phyloP scores from a whole-genome alignment of 2,797 vertebrate genomes.

The Thalassophryne amazonica region DNA sequence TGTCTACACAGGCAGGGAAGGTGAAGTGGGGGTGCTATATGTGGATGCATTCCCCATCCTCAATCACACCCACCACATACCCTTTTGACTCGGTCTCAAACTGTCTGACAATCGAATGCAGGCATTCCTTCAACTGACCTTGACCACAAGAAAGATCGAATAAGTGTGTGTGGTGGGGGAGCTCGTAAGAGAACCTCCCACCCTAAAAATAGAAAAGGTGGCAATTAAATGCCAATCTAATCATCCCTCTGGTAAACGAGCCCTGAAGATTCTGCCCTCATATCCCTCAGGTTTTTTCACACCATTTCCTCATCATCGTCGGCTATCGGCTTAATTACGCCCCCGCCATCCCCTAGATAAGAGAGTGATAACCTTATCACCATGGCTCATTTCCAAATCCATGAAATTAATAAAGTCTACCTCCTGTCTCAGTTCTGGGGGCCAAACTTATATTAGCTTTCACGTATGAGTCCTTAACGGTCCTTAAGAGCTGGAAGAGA shows the following conservation, averaged over 20 bases:
- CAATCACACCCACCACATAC: conserved; percentile 19
- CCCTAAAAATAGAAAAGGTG: conserved; percentile 74
- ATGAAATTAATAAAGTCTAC: conserved; percentile 78
- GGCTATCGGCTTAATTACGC: conserved; percentile 76
- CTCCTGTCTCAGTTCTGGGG: conserved; percentile 59
- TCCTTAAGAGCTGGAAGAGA: conserved; percentile 23
- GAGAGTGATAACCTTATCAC: conserved; percentile 75
- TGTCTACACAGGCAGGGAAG: conserved; percentile 20
- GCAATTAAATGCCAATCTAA: conserved; percentile 75
- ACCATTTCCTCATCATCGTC: conserved; percentile 67
- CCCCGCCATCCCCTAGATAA: conserved; percentile 69
- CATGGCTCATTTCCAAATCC: conserved; percentile 77
- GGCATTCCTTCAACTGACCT: conserved; percentile 56
- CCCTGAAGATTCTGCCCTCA: conserved; percentile 68
- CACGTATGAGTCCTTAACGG: conserved; percentile 24
- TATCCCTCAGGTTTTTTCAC: conserved; percentile 56
- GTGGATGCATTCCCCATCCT: neutral
- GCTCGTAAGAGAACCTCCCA: conserved; percentile 41
- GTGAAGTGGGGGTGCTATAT: neutral
- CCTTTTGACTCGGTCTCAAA: conserved; percentile 37
- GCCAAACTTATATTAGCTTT: conserved; percentile 66
- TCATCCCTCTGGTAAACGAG: conserved; percentile 71
- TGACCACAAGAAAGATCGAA: conserved; percentile 29
- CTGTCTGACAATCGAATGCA: conserved; percentile 35
- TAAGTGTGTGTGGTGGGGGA: conserved; percentile 16